Percentiles rank a stretch among this genome's conserved stretches.
Conservation (phyloP, 2,113 vertebrate species). For the Rhea pennata region DNA sequence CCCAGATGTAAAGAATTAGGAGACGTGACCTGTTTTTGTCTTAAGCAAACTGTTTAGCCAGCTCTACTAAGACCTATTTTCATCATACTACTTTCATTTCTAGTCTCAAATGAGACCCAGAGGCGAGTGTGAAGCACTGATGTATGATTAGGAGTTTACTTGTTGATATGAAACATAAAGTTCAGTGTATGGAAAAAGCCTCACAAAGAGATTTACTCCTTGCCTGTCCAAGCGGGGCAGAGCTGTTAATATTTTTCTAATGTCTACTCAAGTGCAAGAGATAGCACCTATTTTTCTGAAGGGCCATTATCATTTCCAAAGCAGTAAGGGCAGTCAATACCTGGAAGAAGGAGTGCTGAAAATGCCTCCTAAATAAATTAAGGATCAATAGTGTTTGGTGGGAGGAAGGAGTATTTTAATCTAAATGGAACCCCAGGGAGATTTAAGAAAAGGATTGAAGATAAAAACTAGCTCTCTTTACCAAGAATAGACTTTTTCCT, state of each 20-base stretch:
- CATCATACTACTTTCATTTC: background rate
- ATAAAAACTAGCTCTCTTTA: background rate
- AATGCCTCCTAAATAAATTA: constrained; percentile 65
- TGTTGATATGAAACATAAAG: background rate
- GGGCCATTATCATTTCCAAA: constrained; percentile 43
- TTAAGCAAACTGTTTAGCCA: background rate
- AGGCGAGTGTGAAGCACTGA: background rate
- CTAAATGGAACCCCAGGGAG: constrained; percentile 26
- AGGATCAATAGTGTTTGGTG: constrained; percentile 56
- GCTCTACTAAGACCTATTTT: background rate
- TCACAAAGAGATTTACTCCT: constrained; percentile 16
- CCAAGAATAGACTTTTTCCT: background rate
- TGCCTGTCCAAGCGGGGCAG: background rate
- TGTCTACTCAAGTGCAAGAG: constrained; percentile 10
- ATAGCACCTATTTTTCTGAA: constrained; percentile 41
- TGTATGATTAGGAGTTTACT: background rate
- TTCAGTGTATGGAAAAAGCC: background rate
- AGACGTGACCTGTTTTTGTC: background rate
- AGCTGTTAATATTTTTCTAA: constrained; percentile 35
- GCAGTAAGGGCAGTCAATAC: constrained; percentile 45
- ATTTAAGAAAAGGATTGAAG: constrained; percentile 1
- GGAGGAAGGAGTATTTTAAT: constrained; percentile 51
- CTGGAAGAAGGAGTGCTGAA: constrained; percentile 48
- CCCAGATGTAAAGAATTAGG: background rate
- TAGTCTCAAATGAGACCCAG: background rate